These are phyloP conservation scores for Pocillopora grandis DNA, from an alignment of 92 coral and sea anemone species.

Conservation along the genomic window DNA sequence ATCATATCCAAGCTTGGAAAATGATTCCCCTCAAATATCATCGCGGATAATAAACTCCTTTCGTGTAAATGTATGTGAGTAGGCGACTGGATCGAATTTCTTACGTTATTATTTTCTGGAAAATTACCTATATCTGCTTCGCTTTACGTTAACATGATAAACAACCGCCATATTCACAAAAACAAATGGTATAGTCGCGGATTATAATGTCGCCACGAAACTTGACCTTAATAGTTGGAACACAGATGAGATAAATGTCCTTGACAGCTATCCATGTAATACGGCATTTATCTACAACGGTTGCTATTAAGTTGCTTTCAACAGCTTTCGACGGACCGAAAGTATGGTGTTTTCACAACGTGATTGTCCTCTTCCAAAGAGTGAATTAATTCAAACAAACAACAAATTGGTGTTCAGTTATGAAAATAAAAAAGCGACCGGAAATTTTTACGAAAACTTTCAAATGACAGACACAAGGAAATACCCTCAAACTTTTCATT, in stretches of 20 bases:
- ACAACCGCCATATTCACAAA: conserved; percentile 14
- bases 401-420: no score
- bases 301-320: no score
- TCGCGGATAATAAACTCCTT: not conserved
- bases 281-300: no score
- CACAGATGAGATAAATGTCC: no score
- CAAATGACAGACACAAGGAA: not conserved
- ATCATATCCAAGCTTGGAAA: not conserved
- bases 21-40: not conserved
- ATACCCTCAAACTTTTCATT: not conserved
- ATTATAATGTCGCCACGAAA: conserved; percentile 12
- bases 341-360: no score
- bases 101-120: not conserved
- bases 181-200: not conserved
- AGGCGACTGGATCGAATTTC: not conserved
- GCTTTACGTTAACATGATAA: conserved; percentile 5
- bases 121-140: not conserved
- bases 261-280: no score
- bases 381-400: no score
- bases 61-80: not conserved
- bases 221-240: no score
- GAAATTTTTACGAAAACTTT: no score
- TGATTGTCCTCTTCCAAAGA: no score
- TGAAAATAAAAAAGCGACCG: no score
- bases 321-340: no score